These are phyloP conservation scores for Siniperca chuatsi DNA, from an alignment of 2,113 vertebrate species.

Conservation along the genomic window DNA sequence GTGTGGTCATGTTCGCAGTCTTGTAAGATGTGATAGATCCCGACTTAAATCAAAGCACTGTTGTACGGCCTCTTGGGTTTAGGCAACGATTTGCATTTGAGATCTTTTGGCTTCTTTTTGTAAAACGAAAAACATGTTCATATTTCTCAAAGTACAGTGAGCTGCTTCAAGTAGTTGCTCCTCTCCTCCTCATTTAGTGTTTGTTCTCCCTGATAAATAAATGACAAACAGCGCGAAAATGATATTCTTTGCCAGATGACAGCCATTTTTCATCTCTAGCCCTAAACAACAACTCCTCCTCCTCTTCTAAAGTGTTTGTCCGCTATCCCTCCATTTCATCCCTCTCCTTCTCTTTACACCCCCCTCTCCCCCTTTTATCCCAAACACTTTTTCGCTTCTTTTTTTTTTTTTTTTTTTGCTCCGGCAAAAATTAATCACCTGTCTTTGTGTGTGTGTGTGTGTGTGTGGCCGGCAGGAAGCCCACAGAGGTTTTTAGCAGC, in stretches of 20 bases:
- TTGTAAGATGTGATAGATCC: too few relatives aligned
- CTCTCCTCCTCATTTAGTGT: conserved; percentile 16
- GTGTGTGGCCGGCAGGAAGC: conserved; percentile 69
- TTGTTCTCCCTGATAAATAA: conserved; percentile 61
- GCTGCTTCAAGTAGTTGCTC: too few relatives aligned
- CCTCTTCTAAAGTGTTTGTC: conserved; percentile 45
- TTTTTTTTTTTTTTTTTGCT: conserved; percentile 46
- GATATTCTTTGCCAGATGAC: conserved; percentile 72
- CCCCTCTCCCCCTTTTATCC: conserved; percentile 4
- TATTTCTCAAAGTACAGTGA: too few relatives aligned
- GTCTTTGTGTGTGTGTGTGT: conserved; percentile 43
- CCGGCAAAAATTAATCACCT: conserved; percentile 81
- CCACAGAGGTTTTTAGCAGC: conserved; percentile 78
- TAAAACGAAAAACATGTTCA: too few relatives aligned
- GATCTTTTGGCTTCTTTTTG: too few relatives aligned
- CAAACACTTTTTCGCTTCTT: conserved; percentile 56
- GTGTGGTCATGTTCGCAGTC: too few relatives aligned
- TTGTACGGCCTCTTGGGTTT: too few relatives aligned
- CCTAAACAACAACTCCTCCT: conserved; percentile 58
- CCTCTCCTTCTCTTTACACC: conserved; percentile 44
- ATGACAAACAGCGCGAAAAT: conserved; percentile 73
- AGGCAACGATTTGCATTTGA: too few relatives aligned
- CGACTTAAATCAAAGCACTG: too few relatives aligned
- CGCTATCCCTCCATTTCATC: conserved; percentile 47
- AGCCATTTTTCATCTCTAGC: conserved; percentile 77